These are phyloP conservation scores for Oophaga pumilio DNA, from an alignment of 2,113 vertebrate genomes.

Conservation along the genomic window DNA sequence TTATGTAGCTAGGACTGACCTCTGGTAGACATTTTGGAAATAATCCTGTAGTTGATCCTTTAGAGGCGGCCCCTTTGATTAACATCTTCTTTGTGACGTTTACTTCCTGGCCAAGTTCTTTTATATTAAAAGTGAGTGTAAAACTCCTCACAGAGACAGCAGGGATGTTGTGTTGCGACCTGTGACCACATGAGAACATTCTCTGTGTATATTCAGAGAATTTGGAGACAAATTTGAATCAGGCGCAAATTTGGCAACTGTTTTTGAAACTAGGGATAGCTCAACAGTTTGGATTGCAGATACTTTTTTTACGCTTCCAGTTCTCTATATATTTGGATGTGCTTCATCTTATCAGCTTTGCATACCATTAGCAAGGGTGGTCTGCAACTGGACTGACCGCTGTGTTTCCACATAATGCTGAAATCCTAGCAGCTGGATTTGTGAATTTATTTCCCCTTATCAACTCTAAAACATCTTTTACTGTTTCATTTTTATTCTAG, in stretches of 20 bases:
- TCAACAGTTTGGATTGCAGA: slow-evolving; percentile 30
- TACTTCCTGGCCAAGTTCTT: neutral
- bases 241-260: slow-evolving; percentile 17
- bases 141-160: neutral
- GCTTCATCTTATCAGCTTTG: neutral
- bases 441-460: no score
- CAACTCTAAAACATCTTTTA: no score
- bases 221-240: slow-evolving; percentile 17
- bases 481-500: no score
- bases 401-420: neutral
- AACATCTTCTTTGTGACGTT: slow-evolving; percentile 3
- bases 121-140: slow-evolving; percentile 21
- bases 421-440: neutral
- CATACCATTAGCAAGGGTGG: neutral
- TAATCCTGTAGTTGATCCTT: neutral
- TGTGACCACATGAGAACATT: neutral
- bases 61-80: neutral
- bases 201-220: slow-evolving; percentile 35
- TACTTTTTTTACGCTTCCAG: neutral
- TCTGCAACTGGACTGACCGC: neutral
- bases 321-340: neutral
- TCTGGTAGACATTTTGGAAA: neutral
- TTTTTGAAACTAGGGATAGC: slow-evolving; percentile 48
- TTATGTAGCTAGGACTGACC: neutral
- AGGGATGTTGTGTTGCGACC: neutral